Base-by-base conservation (phyloP, 2,797 vertebrate species). In the Intellagama lesueurii region DNA sequence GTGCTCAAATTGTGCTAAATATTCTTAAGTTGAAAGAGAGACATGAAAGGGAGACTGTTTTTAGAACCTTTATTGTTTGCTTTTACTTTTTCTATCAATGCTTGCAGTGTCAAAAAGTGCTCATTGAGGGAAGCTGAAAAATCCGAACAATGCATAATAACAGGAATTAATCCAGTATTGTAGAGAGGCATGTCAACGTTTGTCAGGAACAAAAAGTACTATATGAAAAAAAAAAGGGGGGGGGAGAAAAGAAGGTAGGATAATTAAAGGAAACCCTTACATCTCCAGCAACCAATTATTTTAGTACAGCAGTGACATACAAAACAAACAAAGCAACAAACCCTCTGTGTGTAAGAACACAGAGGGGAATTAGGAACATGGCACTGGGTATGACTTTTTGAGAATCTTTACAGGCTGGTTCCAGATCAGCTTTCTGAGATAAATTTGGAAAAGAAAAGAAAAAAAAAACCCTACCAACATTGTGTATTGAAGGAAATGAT, bases 21-120 rank as follows among this genome's bases (percentile, higher is more conserved):
- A 95, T 95, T 96, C 95, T 93, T 94, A 94, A 93, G 66, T 86
- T 0, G 0, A 94, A 93, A 94, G 83, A 92, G 72, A 96, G 85
- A 95, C 87, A 90, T 94, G 75, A 95, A 94, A 94, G 85, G 28
- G 7, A 96, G 70, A 90, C 64, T 24, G 9, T 60, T 96, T 94
- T 95, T 95, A 95, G 94, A 95, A 91, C 70, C 81, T 90, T 68
- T 90, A 90, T 91, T 73, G 95, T 95, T 96, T 96, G 93, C 91
- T 91, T 85, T 93, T 72, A 86, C 83, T 93, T 94, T 93, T 95
- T 96, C 86, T 88, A 86, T 93, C 69, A 80, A 69, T 35, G 2
- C 70, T 86, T 90, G 92, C 87, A 76, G 83, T 92, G 94, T 80
- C 70, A 94, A 92, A 95, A 95, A 96, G 92, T 82, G 91, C 32